A percentile compares a stretch with the other conserved stretches of the same genome.
Conservation (phyloP, 2,888 invertebrate genomes). For the Stenodema calcarata region DNA sequence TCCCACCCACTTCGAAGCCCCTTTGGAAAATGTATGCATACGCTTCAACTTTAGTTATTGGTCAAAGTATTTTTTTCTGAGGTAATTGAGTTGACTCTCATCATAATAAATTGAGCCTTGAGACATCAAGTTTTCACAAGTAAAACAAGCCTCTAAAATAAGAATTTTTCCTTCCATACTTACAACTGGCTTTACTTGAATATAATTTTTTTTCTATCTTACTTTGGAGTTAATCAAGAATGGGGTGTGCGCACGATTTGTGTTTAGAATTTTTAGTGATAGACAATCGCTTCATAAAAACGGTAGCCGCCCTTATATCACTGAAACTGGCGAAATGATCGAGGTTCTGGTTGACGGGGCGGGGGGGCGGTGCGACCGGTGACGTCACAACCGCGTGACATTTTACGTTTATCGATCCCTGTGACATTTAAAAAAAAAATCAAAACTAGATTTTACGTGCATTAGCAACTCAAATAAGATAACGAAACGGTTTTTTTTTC, state of each 20-base stretch:
- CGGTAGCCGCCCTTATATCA: no score
- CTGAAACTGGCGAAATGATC: no score
- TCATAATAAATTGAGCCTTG: slow-evolving; percentile 3
- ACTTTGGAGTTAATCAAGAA: no score
- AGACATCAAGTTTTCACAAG: not conserved
- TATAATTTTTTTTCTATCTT: not conserved
- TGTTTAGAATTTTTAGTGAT: not conserved
- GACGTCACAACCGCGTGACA: no score
- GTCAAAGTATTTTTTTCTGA: slow-evolving; percentile 17
- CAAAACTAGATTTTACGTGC: no score
- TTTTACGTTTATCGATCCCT: no score
- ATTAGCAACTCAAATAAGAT: no score
- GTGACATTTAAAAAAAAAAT: no score
- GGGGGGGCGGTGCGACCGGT: no score
- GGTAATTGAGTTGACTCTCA: slow-evolving; percentile 9
- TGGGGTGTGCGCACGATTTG: not conserved
- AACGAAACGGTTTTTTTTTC: no score
- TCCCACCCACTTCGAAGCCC: not conserved
- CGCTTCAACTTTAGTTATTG: slow-evolving; percentile 35
- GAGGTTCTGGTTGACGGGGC: no score
- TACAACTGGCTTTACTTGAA: not conserved
- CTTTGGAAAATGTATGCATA: slow-evolving; percentile 16
- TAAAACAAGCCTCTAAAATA: not conserved
- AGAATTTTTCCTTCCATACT: not conserved
- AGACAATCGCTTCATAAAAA: not conserved